Base-by-base conservation (phyloP, 1,140 invertebrate genomes). In the Neelides sp. region DNA sequence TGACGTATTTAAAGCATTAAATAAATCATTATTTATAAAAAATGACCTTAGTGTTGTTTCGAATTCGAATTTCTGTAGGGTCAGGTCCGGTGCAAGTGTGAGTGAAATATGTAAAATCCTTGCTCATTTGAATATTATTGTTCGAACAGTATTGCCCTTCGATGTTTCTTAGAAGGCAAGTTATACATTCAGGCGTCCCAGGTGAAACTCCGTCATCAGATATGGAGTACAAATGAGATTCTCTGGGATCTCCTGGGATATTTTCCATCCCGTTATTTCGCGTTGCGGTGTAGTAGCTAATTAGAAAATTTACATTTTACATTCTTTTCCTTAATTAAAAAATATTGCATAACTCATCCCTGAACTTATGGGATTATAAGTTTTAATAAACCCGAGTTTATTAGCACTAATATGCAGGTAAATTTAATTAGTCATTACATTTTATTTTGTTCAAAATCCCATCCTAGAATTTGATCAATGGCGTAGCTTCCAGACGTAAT, bases 401-500 rank as follows among this genome's bases (percentile, higher is more conserved):
- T n/a, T n/a, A n/a, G n/a, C n/a, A n/a, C n/a, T n/a, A n/a, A n/a
- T n/a, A n/a, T n/a, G n/a, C n/a, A n/a, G n/a, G n/a, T n/a, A n/a
- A n/a, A n/a, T n/a, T n/a, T n/a, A n/a, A n/a, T 59, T 45, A 48
- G 12, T 60, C 71, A 75, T 78, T 69, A 83, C 74, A 88, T 74
- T 42, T 72, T 64, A 52, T 78, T 68, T 35, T 73, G 73, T 24
- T 75, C 66, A 48, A 79, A 65, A 62, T 89, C 79, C 81, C 84
- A 91, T 20, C 75, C 72, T 2, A 88, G 66, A 52, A 95, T 82
- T 59, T 81, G 76, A 7, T 76, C 78, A 15, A 93, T 87, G 48
- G 82, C 79, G 64, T 78, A 84, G 50, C 74, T 72, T 23, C 83
- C 85, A 23, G 71, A 73, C 40, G 83, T 89, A 39, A 90, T 66